Evolutionary conservation across 2,113 vertebrate species (phyloP).

Genomic region (Phyllostomus discolor): DNA sequence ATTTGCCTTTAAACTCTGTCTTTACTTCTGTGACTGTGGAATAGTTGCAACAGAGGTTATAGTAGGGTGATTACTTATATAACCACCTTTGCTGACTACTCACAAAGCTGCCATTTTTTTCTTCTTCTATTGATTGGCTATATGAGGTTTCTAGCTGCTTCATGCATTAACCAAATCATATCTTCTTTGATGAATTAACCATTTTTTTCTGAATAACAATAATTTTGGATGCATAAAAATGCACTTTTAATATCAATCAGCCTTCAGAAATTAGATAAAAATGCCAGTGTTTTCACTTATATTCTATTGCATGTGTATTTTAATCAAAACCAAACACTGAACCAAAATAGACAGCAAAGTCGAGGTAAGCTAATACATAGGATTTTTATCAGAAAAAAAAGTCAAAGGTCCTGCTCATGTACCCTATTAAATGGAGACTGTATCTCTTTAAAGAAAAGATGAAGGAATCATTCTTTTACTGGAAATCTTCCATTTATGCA

Average conservation of each 20-base stretch:
- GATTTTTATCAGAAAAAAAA: background rate
- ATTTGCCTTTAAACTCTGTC: background rate
- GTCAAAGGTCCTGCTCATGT: background rate
- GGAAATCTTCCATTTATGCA: background rate
- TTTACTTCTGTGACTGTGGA: background rate
- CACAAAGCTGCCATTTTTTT: background rate
- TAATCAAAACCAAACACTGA: background rate
- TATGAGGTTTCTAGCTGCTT: background rate
- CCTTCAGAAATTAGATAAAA: background rate
- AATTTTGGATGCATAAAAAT: background rate
- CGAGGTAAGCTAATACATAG: background rate
- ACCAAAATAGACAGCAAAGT: background rate
- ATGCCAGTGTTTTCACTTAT: background rate
- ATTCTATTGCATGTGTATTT: background rate
- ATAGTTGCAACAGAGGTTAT: background rate
- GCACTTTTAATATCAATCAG: background rate
- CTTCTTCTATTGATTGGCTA: background rate
- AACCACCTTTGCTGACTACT: background rate
- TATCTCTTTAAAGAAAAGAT: background rate
- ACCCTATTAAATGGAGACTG: background rate
- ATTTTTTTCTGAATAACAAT: background rate
- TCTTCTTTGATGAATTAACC: background rate
- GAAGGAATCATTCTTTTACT: background rate
- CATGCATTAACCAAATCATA: background rate
- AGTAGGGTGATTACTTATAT: background rate